Conservation (phyloP, 2,113 vertebrate species). For the Neotoma lepida region DNA sequence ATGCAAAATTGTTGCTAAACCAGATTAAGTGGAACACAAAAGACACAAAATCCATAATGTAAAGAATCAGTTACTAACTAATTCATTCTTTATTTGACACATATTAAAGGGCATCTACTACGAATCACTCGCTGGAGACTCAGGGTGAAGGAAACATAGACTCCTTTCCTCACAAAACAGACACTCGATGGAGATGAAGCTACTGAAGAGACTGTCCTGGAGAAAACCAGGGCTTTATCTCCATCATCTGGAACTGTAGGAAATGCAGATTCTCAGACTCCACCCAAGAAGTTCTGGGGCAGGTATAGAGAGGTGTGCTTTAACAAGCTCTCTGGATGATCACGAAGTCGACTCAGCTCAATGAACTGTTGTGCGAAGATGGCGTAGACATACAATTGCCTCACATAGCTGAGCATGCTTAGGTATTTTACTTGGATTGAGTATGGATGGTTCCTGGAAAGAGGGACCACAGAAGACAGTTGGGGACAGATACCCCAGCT, state of each 20-base stretch:
- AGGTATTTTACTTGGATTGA: not conserved
- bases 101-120: not conserved
- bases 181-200: not conserved
- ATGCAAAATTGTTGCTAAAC: constrained; percentile 26
- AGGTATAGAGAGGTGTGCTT: not conserved
- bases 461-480: not conserved
- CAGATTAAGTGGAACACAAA: constrained; percentile 56
- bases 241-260: not conserved
- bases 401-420: not conserved
- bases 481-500: not conserved
- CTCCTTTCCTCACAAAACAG: not conserved
- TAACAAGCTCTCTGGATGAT: not conserved
- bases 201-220: not conserved
- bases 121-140: not conserved
- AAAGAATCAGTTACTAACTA: constrained; percentile 40
- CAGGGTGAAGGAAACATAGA: not conserved
- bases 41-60: constrained; percentile 37
- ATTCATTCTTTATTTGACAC: constrained; percentile 33
- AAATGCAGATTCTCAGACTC: not conserved
- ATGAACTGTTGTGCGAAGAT: not conserved
- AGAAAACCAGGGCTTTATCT: not conserved
- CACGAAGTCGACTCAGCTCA: not conserved
- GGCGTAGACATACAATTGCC: not conserved
- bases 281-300: not conserved
- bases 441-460: not conserved